A percentile compares a stretch with the other conserved stretches of the same genome.
Evolutionary conservation across 2,888 invertebrate genomes (phyloP).

Genomic region (Nephrotoma appendiculata): DNA sequence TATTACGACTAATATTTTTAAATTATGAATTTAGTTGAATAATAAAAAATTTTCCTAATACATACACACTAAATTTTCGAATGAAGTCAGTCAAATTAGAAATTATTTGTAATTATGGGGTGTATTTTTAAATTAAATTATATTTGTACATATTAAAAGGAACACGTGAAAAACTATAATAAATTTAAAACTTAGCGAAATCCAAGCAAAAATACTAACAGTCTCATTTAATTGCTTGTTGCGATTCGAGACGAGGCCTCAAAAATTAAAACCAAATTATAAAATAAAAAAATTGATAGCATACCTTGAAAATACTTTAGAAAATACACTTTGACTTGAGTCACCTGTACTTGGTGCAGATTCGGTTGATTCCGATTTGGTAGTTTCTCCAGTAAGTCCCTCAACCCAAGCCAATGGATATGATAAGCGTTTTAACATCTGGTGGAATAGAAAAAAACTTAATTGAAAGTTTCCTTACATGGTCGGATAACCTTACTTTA

Average conservation of each 20-base stretch:
- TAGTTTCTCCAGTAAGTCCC: slow-evolving; percentile 65
- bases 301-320: slow-evolving; percentile 84
- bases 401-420: slow-evolving; percentile 89
- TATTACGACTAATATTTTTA: too few species aligned
- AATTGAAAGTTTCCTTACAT: background rate
- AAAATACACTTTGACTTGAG: slow-evolving; percentile 61
- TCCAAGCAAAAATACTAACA: background rate
- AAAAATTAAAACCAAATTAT: background rate
- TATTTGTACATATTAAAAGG: background rate
- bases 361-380: slow-evolving; percentile 29
- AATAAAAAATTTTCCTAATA: too few species aligned
- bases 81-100: background rate
- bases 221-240: background rate
- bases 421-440: slow-evolving; percentile 85
- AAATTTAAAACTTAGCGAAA: background rate
- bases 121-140: background rate
- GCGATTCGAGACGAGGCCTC: background rate
- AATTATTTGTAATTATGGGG: background rate
- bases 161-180: background rate
- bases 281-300: slow-evolving; percentile 9
- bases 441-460: slow-evolving; percentile 8
- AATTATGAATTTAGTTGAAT: too few species aligned
- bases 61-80: too few species aligned
- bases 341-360: slow-evolving; percentile 36
- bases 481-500: slow-evolving; percentile 38